Conservation (phyloP, 1,140 invertebrate species). For the Cotesia chilonis region DNA sequence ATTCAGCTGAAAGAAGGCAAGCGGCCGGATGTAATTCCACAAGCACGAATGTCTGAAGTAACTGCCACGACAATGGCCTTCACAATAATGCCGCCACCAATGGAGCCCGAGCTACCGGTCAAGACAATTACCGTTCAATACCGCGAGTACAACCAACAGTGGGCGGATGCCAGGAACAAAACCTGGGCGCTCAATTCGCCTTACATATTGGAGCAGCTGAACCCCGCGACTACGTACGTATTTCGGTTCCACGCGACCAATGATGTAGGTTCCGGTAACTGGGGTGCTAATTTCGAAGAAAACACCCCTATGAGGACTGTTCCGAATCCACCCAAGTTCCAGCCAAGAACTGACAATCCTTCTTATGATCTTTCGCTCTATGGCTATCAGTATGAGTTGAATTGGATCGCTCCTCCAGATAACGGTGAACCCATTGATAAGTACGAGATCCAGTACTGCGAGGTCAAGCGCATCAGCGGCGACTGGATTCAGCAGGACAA, state of each 20-base stretch:
- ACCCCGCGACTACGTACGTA: constrained; percentile 80
- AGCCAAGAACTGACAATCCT: constrained; percentile 35
- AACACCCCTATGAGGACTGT: constrained; percentile 67
- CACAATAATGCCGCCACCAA: constrained; percentile 75
- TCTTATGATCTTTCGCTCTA: constrained; percentile 68
- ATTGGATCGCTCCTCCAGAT: constrained; percentile 83
- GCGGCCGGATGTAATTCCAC: constrained; percentile 66
- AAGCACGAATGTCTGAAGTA: constrained; percentile 71
- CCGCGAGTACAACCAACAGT: constrained; percentile 71
- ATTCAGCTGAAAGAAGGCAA: constrained; percentile 79
- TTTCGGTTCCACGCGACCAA: constrained; percentile 88
- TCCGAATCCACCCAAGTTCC: constrained; percentile 70
- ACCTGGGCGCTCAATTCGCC: constrained; percentile 78
- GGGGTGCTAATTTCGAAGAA: constrained; percentile 69
- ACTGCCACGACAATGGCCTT: constrained; percentile 88
- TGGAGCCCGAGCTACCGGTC: constrained; percentile 79
- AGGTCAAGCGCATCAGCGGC: constrained; percentile 69
- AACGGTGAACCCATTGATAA: constrained; percentile 88
- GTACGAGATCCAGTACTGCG: constrained; percentile 83
- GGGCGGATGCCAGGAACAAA: constrained; percentile 74
- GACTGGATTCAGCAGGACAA: constrained; percentile 71
- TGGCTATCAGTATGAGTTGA: constrained; percentile 79
- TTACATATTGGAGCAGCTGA: constrained; percentile 83
- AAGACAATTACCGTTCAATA: constrained; percentile 78
- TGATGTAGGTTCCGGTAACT: constrained; percentile 82